These are phyloP conservation scores for Julus scandinavius DNA, from an alignment of 2,888 invertebrate species.

Conservation along the genomic window DNA sequence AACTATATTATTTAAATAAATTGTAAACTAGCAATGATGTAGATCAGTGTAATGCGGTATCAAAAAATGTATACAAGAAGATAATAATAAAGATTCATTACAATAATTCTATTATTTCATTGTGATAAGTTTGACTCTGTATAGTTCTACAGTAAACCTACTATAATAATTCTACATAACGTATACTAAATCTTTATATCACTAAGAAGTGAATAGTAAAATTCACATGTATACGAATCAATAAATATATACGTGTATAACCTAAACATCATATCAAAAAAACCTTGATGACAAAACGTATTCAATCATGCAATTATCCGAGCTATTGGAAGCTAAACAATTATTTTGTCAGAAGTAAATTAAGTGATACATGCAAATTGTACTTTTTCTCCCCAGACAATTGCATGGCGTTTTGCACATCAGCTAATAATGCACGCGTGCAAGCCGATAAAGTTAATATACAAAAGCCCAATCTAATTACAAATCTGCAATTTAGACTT, in stretches of 20 bases:
- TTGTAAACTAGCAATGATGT: too few species aligned
- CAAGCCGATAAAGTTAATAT: neutral
- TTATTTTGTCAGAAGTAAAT: constrained; percentile 39
- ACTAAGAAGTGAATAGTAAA: too few species aligned
- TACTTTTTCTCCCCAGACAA: neutral
- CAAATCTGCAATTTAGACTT: neutral
- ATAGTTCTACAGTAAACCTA: too few species aligned
- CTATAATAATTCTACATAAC: too few species aligned
- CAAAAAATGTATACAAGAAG: too few species aligned
- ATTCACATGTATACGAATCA: too few species aligned
- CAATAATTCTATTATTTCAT: too few species aligned
- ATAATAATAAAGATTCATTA: too few species aligned
- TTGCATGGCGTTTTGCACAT: constrained; percentile 16
- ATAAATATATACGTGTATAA: neutral
- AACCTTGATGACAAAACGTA: neutral
- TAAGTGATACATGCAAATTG: constrained; percentile 43
- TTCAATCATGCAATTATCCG: constrained; percentile 31
- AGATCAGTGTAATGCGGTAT: too few species aligned
- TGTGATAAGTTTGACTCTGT: too few species aligned
- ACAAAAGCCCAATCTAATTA: neutral
- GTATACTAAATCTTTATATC: neutral
- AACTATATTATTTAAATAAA: too few species aligned
- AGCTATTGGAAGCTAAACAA: neutral
- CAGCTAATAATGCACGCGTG: neutral
- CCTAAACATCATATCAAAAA: neutral